phyloP scores from a whole-genome alignment of 2,797 vertebrate genomes.

The Periophthalmus magnuspinnatus region DNA sequence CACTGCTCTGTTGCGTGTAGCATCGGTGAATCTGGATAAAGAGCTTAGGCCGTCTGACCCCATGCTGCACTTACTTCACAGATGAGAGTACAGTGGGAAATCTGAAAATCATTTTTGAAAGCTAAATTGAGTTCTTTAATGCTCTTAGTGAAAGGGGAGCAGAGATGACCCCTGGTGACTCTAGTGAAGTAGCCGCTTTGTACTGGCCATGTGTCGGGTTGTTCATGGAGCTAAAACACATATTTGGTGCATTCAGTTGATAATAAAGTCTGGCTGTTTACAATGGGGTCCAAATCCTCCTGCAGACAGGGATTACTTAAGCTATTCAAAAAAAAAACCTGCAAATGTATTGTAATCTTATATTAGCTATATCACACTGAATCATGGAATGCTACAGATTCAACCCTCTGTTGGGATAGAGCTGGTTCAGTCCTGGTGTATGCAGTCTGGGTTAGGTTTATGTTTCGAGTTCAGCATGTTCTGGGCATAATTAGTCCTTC shows the following conservation, averaged over 20 bases:
- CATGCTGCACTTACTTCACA: conserved; percentile 51
- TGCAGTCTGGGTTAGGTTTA: not conserved
- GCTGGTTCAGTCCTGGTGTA: not conserved
- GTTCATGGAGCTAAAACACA: conserved; percentile 37
- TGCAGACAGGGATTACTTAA: conserved; percentile 16
- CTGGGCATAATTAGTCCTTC: not conserved
- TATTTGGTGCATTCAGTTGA: conserved; percentile 30
- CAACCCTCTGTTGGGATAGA: not conserved
- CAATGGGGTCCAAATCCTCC: conserved; percentile 20
- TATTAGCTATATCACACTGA: not conserved
- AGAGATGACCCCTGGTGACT: conserved; percentile 47
- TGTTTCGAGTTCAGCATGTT: not conserved
- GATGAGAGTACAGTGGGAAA: conserved; percentile 30
- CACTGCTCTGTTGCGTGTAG: conserved; percentile 60
- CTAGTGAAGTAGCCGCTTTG: conserved; percentile 42
- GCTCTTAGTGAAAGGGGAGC: conserved; percentile 53
- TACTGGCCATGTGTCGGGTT: conserved; percentile 31
- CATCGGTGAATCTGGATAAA: conserved; percentile 74
- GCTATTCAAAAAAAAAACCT: not conserved
- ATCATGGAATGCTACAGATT: not conserved
- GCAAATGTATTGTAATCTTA: not conserved
- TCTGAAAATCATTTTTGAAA: conserved; percentile 55
- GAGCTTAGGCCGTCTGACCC: conserved; percentile 82
- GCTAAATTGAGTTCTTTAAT: conserved; percentile 65
- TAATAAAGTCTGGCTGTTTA: conserved; percentile 27